Evolutionary conservation across 2,113 vertebrate genomes (phyloP).

Genomic region (Raja brachyura): DNA sequence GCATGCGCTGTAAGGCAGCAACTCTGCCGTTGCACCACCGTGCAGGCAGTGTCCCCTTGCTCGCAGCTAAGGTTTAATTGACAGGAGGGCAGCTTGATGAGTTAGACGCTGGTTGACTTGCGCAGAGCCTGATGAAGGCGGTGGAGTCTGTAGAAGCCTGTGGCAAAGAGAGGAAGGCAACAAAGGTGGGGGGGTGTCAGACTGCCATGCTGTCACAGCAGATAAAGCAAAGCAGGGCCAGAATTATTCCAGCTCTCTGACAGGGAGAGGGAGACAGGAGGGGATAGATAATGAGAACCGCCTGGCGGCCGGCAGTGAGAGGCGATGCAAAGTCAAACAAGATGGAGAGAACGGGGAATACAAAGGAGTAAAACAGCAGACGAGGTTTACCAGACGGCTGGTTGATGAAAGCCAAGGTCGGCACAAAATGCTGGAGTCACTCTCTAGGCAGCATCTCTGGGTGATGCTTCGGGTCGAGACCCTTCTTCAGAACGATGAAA

Average conservation of each 20-base stretch:
- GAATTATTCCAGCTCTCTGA: no score
- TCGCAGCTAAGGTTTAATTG: slow-evolving; percentile 16
- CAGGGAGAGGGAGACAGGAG: background rate
- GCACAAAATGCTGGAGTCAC: no score
- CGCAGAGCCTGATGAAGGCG: no score
- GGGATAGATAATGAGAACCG: background rate
- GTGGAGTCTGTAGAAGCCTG: no score
- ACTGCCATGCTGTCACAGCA: background rate
- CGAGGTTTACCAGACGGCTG: no score
- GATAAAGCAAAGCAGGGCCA: background rate
- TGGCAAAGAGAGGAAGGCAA: background rate
- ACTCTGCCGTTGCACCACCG: no score
- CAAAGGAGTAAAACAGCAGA: background rate
- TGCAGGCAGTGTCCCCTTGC: background rate
- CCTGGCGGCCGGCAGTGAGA: background rate
- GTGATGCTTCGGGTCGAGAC: no score
- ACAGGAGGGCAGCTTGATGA: background rate
- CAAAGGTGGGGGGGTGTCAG: background rate
- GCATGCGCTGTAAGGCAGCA: no score
- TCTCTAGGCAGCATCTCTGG: no score
- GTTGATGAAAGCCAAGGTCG: no score
- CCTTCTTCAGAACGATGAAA: no score
- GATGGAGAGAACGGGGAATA: background rate
- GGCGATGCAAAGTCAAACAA: background rate
- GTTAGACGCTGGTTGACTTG: background rate